These are phyloP conservation scores for Clarias pachynema DNA, from an alignment of 2,797 vertebrate genomes.

Conservation along the genomic window DNA sequence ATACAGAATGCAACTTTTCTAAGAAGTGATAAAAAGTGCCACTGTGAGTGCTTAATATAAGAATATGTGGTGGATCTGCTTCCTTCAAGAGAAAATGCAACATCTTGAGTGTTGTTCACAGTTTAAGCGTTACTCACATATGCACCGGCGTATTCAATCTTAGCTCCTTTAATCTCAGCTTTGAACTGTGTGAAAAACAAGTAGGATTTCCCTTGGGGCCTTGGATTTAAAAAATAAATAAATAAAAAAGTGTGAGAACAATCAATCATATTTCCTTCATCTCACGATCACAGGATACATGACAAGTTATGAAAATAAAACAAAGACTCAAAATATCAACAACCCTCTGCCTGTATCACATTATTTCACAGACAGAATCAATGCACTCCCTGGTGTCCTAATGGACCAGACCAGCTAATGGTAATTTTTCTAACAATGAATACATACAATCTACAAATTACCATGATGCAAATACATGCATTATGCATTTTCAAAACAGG, in stretches of 20 bases:
- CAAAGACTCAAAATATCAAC: not conserved
- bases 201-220: constrained; percentile 96
- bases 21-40: not conserved
- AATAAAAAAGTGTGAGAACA: constrained; percentile 38
- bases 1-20: not conserved
- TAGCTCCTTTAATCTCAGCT: constrained; percentile 87
- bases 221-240: constrained; percentile 58
- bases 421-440: not conserved
- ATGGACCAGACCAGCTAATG: not conserved
- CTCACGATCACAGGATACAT: constrained; percentile 24
- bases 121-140: constrained; percentile 80
- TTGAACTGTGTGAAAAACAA: constrained; percentile 96
- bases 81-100: not conserved
- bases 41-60: not conserved
- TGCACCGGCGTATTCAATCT: constrained; percentile 87
- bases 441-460: not conserved
- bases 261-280: constrained; percentile 46
- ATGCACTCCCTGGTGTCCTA: not conserved
- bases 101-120: not conserved
- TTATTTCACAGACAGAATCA: constrained; percentile 3
- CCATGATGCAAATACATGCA: constrained; percentile 1
- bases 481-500: not conserved
- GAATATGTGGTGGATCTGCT: not conserved
- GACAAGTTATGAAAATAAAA: constrained; percentile 37
- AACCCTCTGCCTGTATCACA: not conserved